A percentile compares a stretch with the other conserved stretches of the same genome.
These are phyloP conservation scores for Cantharis flavilabris DNA, from an alignment of 2,888 invertebrate genomes.

Conservation along the genomic window DNA sequence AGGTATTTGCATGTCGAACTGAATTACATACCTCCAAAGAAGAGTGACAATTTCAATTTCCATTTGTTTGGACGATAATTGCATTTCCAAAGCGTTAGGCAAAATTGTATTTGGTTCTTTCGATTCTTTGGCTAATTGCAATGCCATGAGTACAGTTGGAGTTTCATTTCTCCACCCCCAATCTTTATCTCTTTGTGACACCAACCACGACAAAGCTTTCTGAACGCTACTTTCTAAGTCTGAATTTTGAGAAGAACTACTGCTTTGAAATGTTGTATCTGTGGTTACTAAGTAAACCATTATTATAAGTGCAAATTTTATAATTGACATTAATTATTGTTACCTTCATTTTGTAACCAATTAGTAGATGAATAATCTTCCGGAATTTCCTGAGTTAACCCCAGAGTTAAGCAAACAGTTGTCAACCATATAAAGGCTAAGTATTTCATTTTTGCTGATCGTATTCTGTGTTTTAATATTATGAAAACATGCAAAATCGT, in stretches of 20 bases:
- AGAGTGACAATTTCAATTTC: slow-evolving; percentile 83
- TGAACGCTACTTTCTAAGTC: slow-evolving; percentile 63
- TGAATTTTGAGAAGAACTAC: slow-evolving; percentile 29
- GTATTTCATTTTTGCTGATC: slow-evolving; percentile 7
- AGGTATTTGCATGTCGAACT: neutral
- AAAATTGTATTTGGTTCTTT: slow-evolving; percentile 51
- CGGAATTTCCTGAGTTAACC: slow-evolving; percentile 8
- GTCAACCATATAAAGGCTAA: slow-evolving; percentile 13
- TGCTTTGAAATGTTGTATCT: slow-evolving; percentile 9
- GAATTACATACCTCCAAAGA: slow-evolving; percentile 71
- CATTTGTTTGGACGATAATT: slow-evolving; percentile 83
- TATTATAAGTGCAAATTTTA: neutral
- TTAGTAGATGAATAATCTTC: slow-evolving; percentile 16
- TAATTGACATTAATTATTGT: neutral
- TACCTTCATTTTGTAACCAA: slow-evolving; percentile 20
- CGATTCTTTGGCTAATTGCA: slow-evolving; percentile 63
- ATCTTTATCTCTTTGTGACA: slow-evolving; percentile 73
- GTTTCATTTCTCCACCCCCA: slow-evolving; percentile 88
- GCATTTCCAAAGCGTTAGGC: slow-evolving; percentile 68
- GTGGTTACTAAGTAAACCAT: slow-evolving; percentile 12
- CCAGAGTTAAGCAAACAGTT: slow-evolving; percentile 9
- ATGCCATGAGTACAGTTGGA: slow-evolving; percentile 78
- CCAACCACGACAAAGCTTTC: slow-evolving; percentile 74
- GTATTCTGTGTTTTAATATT: neutral
- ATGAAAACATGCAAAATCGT: slow-evolving; percentile 20